Percentiles rank a stretch among this genome's conserved stretches.
Evolutionary conservation across 2,797 vertebrate species (phyloP).

Genomic region (Triplophysa bombifrons): DNA sequence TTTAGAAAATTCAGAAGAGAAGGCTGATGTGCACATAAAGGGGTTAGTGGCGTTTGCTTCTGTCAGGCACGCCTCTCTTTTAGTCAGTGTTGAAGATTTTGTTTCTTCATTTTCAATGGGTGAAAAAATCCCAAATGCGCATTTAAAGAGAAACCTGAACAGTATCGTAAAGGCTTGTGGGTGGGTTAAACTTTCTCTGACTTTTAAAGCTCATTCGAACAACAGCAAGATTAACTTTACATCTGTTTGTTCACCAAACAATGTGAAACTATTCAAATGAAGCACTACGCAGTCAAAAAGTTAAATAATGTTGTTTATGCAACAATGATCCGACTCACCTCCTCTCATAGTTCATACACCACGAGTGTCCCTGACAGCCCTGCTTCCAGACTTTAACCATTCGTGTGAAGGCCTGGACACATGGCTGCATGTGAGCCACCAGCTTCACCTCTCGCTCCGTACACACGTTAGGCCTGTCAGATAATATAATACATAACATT

Average conservation of each 20-base stretch:
- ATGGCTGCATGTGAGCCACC: conserved; percentile 86
- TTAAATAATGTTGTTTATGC: neutral
- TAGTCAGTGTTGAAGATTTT: neutral
- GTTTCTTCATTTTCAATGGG: neutral
- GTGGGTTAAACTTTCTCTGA: neutral
- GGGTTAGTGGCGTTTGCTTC: neutral
- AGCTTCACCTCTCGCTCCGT: conserved; percentile 78
- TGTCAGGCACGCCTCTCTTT: neutral
- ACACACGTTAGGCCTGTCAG: conserved; percentile 90
- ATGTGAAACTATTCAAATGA: neutral
- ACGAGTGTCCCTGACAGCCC: conserved; percentile 79
- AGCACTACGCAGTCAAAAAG: neutral
- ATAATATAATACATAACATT: conserved; percentile 37
- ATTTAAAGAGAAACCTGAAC: neutral
- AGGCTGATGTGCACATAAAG: neutral
- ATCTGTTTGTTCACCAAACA: neutral
- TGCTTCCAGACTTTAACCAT: conserved; percentile 85
- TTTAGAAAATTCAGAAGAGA: neutral
- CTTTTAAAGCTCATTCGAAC: no score
- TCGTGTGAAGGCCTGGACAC: conserved; percentile 81
- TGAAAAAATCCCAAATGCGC: neutral
- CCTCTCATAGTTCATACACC: conserved; percentile 86
- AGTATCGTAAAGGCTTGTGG: no score
- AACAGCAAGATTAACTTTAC: no score
- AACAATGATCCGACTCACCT: conserved; percentile 77